Evolutionary conservation across 2,888 invertebrate genomes (phyloP).

Genomic region (Cancer borealis): DNA sequence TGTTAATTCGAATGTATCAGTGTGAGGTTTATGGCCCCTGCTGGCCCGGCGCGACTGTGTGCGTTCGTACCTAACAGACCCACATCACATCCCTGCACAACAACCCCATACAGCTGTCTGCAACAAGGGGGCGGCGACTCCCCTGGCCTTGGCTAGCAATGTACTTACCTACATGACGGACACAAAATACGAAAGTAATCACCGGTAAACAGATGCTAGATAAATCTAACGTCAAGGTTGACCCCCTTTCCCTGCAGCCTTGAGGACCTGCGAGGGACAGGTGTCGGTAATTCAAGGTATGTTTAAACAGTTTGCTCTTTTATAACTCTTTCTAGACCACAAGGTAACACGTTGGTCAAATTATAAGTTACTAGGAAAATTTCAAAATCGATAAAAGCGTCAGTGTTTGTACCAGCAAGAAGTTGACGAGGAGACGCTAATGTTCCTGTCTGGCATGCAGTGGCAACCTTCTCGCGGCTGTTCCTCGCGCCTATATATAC

Average conservation of each 20-base stretch:
- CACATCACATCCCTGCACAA: not conserved
- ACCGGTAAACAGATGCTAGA: slow-evolving; percentile 45
- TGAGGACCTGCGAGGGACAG: slow-evolving; percentile 58
- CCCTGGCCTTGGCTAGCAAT: not conserved
- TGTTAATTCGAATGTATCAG: not conserved
- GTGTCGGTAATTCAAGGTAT: not conserved
- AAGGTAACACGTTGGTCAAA: not conserved
- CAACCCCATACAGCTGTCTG: not conserved
- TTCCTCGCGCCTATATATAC: slow-evolving; percentile 64
- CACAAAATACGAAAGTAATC: slow-evolving; percentile 34
- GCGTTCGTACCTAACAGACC: slow-evolving; percentile 18
- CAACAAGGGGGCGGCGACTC: not conserved
- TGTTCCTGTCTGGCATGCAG: slow-evolving; percentile 25
- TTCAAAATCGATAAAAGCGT: not conserved
- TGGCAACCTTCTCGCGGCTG: slow-evolving; percentile 54
- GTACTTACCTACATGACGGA: not conserved
- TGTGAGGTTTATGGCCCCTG: slow-evolving; percentile 21
- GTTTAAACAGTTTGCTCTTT: not conserved
- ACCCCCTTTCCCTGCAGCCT: slow-evolving; percentile 62
- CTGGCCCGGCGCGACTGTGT: not conserved
- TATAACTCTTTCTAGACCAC: not conserved
- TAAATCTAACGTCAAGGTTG: slow-evolving; percentile 53
- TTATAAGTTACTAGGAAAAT: not conserved
- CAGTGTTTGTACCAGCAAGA: not conserved
- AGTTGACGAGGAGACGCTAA: not conserved